Evolutionary conservation across 1,140 invertebrate species (phyloP), one percentile per base, ranked within the genome.

Genomic region (Drosophila biarmipes): DNA sequence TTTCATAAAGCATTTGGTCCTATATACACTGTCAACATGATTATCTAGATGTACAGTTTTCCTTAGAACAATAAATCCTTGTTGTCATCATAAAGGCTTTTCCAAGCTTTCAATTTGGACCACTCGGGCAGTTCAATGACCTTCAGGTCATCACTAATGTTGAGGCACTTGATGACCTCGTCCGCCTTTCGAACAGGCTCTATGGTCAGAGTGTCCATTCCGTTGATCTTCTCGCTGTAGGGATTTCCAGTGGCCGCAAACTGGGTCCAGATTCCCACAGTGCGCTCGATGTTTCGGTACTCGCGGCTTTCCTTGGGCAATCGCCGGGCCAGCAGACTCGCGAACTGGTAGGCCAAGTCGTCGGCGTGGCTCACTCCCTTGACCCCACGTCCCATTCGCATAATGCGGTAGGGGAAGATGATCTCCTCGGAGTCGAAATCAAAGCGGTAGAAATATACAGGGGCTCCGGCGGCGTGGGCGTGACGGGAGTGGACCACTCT

Each of bases 301-400:
- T 90, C 91, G 6, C 73, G 82, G 7, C 90, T 80, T 4, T 89
- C 91, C 19, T 84, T 82, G 21, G 92, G 80, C 81, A 92, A 37
- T 42, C 92, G 92, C 5, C 84, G 74, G 10, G 92, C 92, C 37
- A 93, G 72, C 27, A 85, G 69, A 49, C 92, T 93, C 61, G 92
- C 90, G 73, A 95, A 96, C 19, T 95, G 72, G 89, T 95, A 95
- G 40, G 93, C 93, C 7, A 95, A 51, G 49, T 96, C 95, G 63
- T 96, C 95, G 0, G 93, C 93, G 82, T 96, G 95, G 69, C 92
- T 93, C 0, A 93, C 93, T 19, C 91, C 91, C 52, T 89, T 90
- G 0, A 91, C 76, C 4, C 89, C 90, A 42, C 86, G 90, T 1
- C 91, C 91, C n/a, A 73, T 68, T 4, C 91, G 90, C 79, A 93